Evolutionary conservation across 2,797 vertebrate genomes (phyloP), one percentile per base, ranked within the genome.

Genomic region (Poeciliopsis paucimaculata): DNA sequence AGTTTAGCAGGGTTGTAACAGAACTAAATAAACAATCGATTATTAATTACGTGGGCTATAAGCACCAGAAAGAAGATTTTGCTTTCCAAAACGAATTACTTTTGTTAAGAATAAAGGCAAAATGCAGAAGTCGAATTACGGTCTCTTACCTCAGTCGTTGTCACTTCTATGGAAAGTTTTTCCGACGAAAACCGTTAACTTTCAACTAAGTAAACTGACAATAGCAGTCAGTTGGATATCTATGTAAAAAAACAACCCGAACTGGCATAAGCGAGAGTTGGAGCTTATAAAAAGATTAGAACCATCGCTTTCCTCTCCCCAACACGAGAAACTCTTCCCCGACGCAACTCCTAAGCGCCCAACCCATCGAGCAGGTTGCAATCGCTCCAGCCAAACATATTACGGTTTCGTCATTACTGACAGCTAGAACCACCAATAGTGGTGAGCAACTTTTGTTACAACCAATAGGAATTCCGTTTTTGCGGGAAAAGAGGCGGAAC

Each of bases 91-190:
- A n/a, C 18, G 23, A 62, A 62, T 15, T 4, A 39, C 2, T 43
- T 41, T 26, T 66, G 8, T 39, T 68, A 20, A 26, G 8, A 26
- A 23, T 34, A 41, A 55, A 23, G 57, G 46, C 26, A 6, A 79
- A 86, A 86, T 87, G 84, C 70, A 89, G 81, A 88, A 90, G 77
- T 91, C 45, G 13, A 31, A 20, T 34, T n/a, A 43, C 8, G 55
- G 62, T 55, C 4, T 26, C 91, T 91, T 92, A 94, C 94, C 93
- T 82, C 34, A 55, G 77, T 86, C 49, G 83, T 51, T 72, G 80
- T 82, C 39, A 76, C 77, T 88, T 77, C 71, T 83, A 66, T 46
- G 60, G 46, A 84, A 93, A 93, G 86, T 91, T 90, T 82, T 31
- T 71, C 75, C 72, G 75, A 64, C 12, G 73, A 77, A 73, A 82